Conservation (phyloP, 2,888 invertebrate genomes). For the Achlya flavicornis region DNA sequence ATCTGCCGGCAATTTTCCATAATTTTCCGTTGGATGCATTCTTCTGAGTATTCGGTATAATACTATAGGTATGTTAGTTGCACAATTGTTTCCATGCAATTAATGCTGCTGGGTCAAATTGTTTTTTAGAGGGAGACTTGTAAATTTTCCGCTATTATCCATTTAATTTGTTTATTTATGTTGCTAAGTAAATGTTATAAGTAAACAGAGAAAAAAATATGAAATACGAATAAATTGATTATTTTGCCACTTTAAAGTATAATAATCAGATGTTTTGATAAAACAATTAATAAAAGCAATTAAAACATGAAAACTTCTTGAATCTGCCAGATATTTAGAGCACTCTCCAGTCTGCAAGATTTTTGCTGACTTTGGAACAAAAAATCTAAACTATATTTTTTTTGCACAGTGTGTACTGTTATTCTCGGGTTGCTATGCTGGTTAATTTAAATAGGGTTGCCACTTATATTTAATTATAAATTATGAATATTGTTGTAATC, state of each 20-base stretch:
- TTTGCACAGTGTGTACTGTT: not conserved
- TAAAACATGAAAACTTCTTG: not conserved
- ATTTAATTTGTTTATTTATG: not conserved
- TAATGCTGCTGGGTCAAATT: not conserved
- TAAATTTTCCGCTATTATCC: not conserved
- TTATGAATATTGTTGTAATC: too few relatives aligned
- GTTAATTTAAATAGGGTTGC: not conserved
- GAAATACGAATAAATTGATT: too few relatives aligned
- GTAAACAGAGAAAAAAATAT: too few relatives aligned
- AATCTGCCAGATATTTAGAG: slow-evolving; percentile 5
- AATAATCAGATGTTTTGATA: not conserved
- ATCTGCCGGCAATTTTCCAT: slow-evolving; percentile 1
- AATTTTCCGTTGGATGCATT: slow-evolving; percentile 7
- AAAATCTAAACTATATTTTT: not conserved
- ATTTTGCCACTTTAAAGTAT: too few relatives aligned
- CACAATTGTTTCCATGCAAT: not conserved
- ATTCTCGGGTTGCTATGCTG: not conserved
- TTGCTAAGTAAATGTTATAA: too few relatives aligned
- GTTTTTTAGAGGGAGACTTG: not conserved
- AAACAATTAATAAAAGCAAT: not conserved
- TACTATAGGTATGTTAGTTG: not conserved
- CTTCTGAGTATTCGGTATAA: not conserved
- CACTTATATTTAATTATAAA: not conserved
- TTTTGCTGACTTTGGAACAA: not conserved
- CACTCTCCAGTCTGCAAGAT: not conserved